phyloP scores from a whole-genome alignment of 2,113 vertebrate genomes.

The Anguilla japonica region DNA sequence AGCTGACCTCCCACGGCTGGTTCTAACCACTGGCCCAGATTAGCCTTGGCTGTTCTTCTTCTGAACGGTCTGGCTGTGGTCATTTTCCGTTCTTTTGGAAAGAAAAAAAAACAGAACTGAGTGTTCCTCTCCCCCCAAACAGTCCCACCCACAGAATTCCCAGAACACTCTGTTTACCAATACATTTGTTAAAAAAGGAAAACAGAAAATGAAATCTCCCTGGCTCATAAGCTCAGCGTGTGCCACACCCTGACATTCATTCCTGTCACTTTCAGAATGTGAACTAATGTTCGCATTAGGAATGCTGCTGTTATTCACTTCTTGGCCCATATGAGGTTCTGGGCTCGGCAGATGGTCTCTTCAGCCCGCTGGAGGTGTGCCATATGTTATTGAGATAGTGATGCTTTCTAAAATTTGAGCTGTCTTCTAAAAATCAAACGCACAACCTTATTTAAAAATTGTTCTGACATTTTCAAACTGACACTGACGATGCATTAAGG shows the following conservation, averaged over 20 bases:
- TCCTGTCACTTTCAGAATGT: background rate
- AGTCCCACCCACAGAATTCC: constrained; percentile 23
- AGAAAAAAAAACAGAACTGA: constrained; percentile 6
- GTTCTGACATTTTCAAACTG: background rate
- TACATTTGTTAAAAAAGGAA: background rate
- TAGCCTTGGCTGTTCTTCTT: constrained; percentile 12
- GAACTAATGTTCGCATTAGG: background rate
- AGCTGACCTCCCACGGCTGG: constrained; percentile 15
- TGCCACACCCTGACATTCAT: background rate
- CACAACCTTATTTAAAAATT: background rate
- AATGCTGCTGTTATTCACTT: background rate
- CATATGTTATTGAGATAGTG: no score
- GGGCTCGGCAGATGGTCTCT: background rate
- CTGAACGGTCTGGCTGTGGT: background rate
- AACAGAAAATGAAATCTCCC: background rate
- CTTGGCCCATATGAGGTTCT: background rate
- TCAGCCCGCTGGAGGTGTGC: background rate
- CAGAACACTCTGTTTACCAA: constrained; percentile 8
- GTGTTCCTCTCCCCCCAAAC: background rate
- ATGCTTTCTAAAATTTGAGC: no score
- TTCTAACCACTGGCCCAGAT: constrained; percentile 33
- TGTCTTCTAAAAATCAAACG: no score
- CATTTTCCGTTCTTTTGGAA: background rate
- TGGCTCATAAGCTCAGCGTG: background rate
- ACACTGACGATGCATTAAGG: no score